phyloP scores from a whole-genome alignment of 2,113 vertebrate species.

The Rhadina sibilatrix region DNA sequence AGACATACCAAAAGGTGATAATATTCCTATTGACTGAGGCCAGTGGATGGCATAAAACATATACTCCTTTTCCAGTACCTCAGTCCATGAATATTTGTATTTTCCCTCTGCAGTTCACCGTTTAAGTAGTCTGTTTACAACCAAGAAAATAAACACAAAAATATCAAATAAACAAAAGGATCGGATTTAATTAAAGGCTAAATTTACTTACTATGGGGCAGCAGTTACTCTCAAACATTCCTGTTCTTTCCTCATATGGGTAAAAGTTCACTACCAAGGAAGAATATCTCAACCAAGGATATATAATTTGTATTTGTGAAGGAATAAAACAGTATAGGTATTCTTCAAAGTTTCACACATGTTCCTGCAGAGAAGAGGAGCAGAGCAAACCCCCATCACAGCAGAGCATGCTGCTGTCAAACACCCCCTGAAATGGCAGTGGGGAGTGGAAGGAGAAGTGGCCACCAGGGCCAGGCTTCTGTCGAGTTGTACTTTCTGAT shows the following conservation, averaged over 20 bases:
- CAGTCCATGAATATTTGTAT: background rate
- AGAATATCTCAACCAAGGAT: background rate
- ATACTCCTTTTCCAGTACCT: background rate
- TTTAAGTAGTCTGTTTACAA: background rate
- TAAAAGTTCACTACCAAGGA: background rate
- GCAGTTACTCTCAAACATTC: background rate
- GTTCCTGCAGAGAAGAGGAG: background rate
- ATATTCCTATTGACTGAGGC: slow-evolving; percentile 35
- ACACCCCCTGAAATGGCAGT: rapidly evolving
- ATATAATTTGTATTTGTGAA: background rate
- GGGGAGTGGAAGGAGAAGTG: background rate
- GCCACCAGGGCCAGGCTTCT: background rate
- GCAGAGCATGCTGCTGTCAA: background rate
- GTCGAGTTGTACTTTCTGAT: rapidly evolving
- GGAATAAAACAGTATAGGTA: background rate
- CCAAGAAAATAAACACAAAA: background rate
- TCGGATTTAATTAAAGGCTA: background rate
- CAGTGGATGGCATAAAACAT: slow-evolving; percentile 9
- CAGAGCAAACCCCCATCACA: background rate
- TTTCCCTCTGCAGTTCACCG: background rate
- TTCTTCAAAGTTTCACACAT: background rate
- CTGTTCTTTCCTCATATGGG: background rate
- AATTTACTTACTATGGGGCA: background rate
- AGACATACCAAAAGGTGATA: slow-evolving; percentile 57
- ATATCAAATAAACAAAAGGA: slow-evolving; percentile 11